Evolutionary conservation across 2,797 vertebrate species (phyloP), one percentile per base, ranked within the genome.

Genomic region (Danio jaintianensis): DNA sequence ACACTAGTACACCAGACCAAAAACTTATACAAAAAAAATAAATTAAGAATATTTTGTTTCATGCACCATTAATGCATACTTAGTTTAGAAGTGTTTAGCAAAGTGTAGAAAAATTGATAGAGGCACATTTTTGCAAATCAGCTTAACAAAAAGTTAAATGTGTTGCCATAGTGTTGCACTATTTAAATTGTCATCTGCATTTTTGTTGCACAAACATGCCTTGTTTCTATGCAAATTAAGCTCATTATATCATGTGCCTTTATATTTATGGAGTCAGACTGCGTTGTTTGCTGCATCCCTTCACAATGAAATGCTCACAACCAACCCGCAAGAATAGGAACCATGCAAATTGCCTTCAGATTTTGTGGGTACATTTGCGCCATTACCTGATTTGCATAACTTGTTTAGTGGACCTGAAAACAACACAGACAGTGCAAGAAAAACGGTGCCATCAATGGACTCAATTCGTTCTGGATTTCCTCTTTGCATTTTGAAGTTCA

Each of bases 351-450:
- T 70, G 68, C 68, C 68, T 70, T 70, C 36, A 55, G 68, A 70
- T 42, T 70, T 55, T 42, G 68, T 20, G 68, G 48, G 7, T 55
- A 20, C 11, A 68, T 55, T 55, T 70, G 50, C n/a, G n/a, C 50
- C 68, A 71, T 71, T 72, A 56, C 53, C 52, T 58, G 70, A 72
- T 58, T 56, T 72, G 53, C 70, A 58, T 56, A 72, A 72, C 70
- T 56, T 13, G 8, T 29, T 58, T 43, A 72, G 18, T 42, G 18
- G 16, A 45, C 53, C 52, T 43, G 53, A 72, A 53, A 72, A 43
- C 52, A 72, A 45, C 38, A 66, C 42, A 16, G 40, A 29, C 40
- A 72, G 40, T 4, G 12, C 38, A 72, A 56, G 52, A 72, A 72
- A 58, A 58, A 58, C 5, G 7, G 12, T 58, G 70, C 40, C 22